A percentile compares a stretch with the other conserved stretches of the same genome.
Conservation (phyloP, 2,797 vertebrate species). For the Enteromius thamalakanensis region DNA sequence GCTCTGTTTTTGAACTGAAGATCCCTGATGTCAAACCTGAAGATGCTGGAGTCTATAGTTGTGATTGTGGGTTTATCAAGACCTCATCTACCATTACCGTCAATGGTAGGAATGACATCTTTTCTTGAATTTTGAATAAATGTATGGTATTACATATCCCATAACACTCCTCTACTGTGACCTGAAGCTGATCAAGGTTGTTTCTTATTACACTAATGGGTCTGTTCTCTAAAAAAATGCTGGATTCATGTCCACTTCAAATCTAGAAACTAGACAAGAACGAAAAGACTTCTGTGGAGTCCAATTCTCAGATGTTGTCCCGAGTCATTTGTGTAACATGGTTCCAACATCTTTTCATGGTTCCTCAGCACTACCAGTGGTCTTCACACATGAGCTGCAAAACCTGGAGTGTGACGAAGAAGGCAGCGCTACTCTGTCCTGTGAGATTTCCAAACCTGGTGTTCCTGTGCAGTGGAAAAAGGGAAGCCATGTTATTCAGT, state of each 20-base stretch:
- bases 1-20: conserved; percentile 74
- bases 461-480: conserved; percentile 76
- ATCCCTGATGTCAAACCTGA: conserved; percentile 75
- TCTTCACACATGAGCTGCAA: conserved; percentile 68
- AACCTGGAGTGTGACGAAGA: conserved; percentile 68
- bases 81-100: conserved; percentile 78
- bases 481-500: conserved; percentile 66
- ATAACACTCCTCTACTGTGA: background rate
- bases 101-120: conserved; percentile 74
- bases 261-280: background rate
- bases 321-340: conserved; percentile 5
- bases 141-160: background rate
- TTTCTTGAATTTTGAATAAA: background rate
- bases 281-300: background rate
- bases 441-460: conserved; percentile 74
- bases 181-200: background rate
- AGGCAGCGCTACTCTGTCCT: conserved; percentile 66
- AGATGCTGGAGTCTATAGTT: conserved; percentile 81
- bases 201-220: background rate
- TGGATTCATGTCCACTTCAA: background rate
- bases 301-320: background rate
- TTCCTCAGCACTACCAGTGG: conserved; percentile 67
- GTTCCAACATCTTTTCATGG: conserved; percentile 21
- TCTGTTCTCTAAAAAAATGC: background rate
- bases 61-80: conserved; percentile 73